A percentile compares a stretch with the other conserved stretches of the same genome.
phyloP scores from a whole-genome alignment of 1,140 invertebrate genomes.

The Brachionus angularis region DNA sequence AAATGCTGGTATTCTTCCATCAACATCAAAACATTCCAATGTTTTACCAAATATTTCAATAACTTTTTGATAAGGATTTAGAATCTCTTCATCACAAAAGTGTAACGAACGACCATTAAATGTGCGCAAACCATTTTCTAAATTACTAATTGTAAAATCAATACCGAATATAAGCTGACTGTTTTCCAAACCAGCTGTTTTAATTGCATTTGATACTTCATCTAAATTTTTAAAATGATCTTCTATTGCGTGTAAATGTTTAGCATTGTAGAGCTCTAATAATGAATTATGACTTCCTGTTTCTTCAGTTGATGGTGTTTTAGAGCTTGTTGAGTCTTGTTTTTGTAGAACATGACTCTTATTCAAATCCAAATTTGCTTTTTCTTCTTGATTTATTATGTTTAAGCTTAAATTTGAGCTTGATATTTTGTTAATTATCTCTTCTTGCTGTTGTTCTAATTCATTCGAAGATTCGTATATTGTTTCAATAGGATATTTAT shows the following conservation, averaged over 20 bases:
- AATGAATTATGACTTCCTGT: constrained; percentile 40
- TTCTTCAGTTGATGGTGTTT: not conserved
- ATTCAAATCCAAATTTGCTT: too few species aligned
- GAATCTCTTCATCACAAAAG: constrained; percentile 20
- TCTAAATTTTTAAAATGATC: constrained; percentile 29
- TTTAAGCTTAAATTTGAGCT: too few species aligned
- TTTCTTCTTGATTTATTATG: too few species aligned
- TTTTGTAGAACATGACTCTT: too few species aligned
- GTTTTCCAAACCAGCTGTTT: constrained; percentile 20
- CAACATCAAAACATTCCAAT: constrained; percentile 58
- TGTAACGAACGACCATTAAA: constrained; percentile 43
- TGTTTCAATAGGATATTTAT: constrained; percentile 32
- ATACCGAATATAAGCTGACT: constrained; percentile 44
- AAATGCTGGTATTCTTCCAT: constrained; percentile 58
- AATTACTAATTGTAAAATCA: constrained; percentile 44
- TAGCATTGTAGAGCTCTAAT: constrained; percentile 10
- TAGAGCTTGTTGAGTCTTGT: too few species aligned
- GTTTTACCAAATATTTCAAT: constrained; percentile 61
- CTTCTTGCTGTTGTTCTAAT: not conserved
- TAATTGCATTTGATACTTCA: constrained; percentile 35
- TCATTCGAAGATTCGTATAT: constrained; percentile 20
- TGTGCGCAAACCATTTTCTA: constrained; percentile 41
- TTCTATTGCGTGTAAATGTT: constrained; percentile 24
- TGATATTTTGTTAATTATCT: not conserved
- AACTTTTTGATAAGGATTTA: constrained; percentile 49